Evolutionary conservation across 2,888 invertebrate species (phyloP), one percentile per base, ranked within the genome.

Genomic region (Drosophila robusta): DNA sequence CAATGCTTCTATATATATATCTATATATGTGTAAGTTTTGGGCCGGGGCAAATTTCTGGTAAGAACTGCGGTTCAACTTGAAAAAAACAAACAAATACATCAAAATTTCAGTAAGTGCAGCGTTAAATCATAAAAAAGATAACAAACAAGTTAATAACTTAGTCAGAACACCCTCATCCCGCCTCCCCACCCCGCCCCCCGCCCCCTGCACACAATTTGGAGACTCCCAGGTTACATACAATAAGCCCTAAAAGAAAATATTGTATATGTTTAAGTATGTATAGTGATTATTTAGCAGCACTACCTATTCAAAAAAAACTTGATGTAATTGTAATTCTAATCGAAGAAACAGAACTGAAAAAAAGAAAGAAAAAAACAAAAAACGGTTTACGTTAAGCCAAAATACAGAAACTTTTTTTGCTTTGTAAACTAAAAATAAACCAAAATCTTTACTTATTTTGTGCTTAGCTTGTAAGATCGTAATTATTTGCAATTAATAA

Each of bases 321-420:
- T 57, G 51, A 64, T 66, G 18, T 56, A 75, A 47, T 18, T 61
- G 11, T 62, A 68, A 57, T 36, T 73, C 22, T 64, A 61, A 64
- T 65, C 69, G 51, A 58, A 68, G n/a, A 65, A 62, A 70, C 69
- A 77, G 75, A 77, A 76, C 75, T 76, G 75, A 76, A 64, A 75
- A 11, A 61, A 61, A 67, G 29, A 36, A 49, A 58, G 3, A 58
- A 32, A 58, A 32, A 16, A 22, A 11, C 60, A 71, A 41, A 36
- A 52, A 58, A 58, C 29, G 70, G 70, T 56, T 65, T 74, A 70
- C 57, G 34, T 58, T 62, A 63, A 51, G 60, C 50, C 52, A 44
- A 70, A 70, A 44, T 44, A 46, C 41, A 39, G 46, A 46, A 44
- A 51, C 46, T 50, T 57, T 61, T 57, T 56, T 24, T 22, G 52